Evolutionary conservation across 2,113 vertebrate genomes (phyloP), one percentile per base, ranked within the genome.

Genomic region (Corydoras maculifer): DNA sequence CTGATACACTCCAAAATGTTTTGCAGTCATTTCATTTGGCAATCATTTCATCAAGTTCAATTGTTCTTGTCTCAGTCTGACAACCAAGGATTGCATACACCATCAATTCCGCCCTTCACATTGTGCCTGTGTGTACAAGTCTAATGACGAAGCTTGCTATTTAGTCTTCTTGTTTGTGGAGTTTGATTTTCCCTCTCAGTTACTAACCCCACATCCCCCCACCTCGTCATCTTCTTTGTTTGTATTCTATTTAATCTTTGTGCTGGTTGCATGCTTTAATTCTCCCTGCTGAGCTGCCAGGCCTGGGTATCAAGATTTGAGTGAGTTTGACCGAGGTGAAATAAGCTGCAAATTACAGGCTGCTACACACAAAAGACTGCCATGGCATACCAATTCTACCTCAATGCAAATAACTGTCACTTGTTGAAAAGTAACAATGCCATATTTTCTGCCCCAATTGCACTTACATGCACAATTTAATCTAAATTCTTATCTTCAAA

Each of bases 291-390:
- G 55, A 53, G 54, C 63, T 43, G 55, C 65, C 53, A 59, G 61
- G 69, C 58, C 13, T 65, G 29, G 15, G 68, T 30, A 70, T 13
- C 31, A 68, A 79, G 50, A 69, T 35, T 50, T 43, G 43, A 10
- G 12, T 14, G 29, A 73, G 69, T 66, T 48, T 73, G 64, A 43
- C 61, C 54, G 31, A 59, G 64, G 25, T 69, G 68, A 61, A 62
- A 65, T 68, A 75, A 80, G 43, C 75, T 30, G 69, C 60, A 62
- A 76, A 77, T 76, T 74, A 72, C 53, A 68, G 58, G 49, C 51
- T 66, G 18, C 61, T 53, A 57, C 58, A 78, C 63, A 75, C 32
- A 68, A 72, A 78, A 10, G 50, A 57, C 59, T 60, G 73, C 62
- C 61, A 60, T 43, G 57, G 54, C 60, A 69, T 62, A 65, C 50